phyloP scores from a whole-genome alignment of 2,113 vertebrate genomes.

The Eulacestoma nigropectus region DNA sequence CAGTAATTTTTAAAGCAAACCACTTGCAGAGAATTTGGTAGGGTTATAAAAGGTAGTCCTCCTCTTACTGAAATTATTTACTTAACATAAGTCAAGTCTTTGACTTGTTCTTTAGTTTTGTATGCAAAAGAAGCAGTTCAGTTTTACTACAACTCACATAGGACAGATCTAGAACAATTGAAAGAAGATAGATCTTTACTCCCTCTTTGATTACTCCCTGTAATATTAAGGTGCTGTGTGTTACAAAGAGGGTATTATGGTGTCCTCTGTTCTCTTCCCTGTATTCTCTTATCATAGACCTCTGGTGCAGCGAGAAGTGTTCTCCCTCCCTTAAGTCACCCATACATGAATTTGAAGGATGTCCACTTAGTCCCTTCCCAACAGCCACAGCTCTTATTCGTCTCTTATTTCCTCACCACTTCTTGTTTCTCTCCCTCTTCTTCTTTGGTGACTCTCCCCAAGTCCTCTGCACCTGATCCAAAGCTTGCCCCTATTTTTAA shows the following conservation, averaged over 20 bases:
- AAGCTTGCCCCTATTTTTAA: background rate
- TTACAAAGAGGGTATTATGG: background rate
- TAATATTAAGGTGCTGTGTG: background rate
- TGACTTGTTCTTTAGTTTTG: background rate
- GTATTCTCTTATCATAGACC: background rate
- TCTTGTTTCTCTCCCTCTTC: background rate
- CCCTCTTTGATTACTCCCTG: background rate
- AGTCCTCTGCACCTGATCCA: background rate
- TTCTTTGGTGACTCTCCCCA: background rate
- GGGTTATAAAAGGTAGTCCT: background rate
- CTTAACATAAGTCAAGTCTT: background rate
- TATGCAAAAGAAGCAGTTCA: background rate
- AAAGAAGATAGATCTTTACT: background rate
- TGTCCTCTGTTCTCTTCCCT: background rate
- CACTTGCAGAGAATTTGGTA: background rate
- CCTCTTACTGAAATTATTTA: background rate
- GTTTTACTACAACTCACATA: background rate
- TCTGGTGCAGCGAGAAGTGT: background rate
- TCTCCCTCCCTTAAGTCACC: background rate
- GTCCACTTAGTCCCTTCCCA: fast-evolving
- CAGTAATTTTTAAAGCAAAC: background rate
- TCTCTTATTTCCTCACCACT: background rate
- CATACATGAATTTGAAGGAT: background rate
- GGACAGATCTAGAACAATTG: background rate
- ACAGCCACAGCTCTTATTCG: background rate